A percentile compares a stretch with the other conserved stretches of the same genome.
Conservation (phyloP, 2,888 invertebrate species). For the Caenorhabditis sp. region DNA sequence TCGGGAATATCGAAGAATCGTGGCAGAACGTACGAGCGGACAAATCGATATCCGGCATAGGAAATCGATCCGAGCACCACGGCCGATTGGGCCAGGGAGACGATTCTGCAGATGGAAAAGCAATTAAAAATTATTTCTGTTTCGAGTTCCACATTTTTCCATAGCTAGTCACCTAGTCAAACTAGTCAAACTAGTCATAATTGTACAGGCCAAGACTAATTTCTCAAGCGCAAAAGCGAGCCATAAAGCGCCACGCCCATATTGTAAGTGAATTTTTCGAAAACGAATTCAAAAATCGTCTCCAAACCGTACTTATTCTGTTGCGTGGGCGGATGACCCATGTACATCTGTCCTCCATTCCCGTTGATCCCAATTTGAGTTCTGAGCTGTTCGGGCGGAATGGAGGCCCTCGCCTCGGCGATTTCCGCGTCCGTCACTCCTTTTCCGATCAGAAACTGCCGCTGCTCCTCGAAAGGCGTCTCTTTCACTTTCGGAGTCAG, state of each 20-base stretch:
- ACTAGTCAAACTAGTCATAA: too few species aligned
- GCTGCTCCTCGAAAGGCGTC: conserved; percentile 75
- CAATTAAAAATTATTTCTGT: neutral
- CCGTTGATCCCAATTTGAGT: conserved; percentile 18
- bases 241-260: too few species aligned
- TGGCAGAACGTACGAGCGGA: conserved; percentile 75
- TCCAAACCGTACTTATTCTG: conserved; percentile 28
- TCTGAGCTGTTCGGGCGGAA: conserved; percentile 48
- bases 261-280: neutral
- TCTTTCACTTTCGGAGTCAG: conserved; percentile 73
- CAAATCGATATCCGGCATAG: conserved; percentile 74
- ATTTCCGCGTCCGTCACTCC: conserved; percentile 76
- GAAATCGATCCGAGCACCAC: conserved; percentile 74
- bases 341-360: neutral
- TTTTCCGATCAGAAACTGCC: conserved; percentile 73
- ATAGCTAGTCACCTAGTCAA: neutral
- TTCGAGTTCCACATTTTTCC: neutral
- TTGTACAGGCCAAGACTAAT: too few species aligned
- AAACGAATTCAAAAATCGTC: neutral
- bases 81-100: conserved; percentile 68
- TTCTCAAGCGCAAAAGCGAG: too few species aligned
- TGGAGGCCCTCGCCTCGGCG: conserved; percentile 59
- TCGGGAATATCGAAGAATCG: conserved; percentile 76
- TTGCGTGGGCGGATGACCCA: conserved; percentile 2
- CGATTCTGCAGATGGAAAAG: conserved; percentile 33